Evolutionary conservation across 2,113 vertebrate genomes (phyloP).

Genomic region (Okapia johnstoni): DNA sequence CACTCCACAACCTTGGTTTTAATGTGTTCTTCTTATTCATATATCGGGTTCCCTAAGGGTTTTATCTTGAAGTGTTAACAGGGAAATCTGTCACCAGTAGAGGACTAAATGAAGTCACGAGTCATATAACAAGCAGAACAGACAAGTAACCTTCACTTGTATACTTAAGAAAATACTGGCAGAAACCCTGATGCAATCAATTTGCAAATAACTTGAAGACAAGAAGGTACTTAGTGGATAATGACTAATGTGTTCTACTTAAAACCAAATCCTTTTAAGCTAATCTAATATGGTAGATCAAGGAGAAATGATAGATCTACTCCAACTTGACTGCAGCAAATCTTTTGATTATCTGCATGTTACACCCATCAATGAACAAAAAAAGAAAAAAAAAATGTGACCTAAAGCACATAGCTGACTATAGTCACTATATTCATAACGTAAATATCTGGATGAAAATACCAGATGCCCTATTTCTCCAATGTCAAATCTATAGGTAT

Average conservation of each 20-base stretch:
- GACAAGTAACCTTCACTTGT: conserved; percentile 26
- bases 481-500: background rate
- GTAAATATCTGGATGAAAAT: background rate
- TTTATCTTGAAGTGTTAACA: conserved; percentile 52
- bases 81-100: conserved; percentile 34
- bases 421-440: background rate
- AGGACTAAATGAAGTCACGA: conserved; percentile 36
- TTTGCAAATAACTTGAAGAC: conserved; percentile 52
- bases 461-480: background rate
- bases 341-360: conserved; percentile 1
- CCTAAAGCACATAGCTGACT: background rate
- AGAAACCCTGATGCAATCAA: conserved; percentile 48
- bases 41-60: background rate
- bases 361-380: background rate
- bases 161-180: conserved; percentile 35
- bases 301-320: conserved; percentile 3
- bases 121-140: conserved; percentile 23
- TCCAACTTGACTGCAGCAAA: background rate
- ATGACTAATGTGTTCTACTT: conserved; percentile 41
- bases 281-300: conserved; percentile 42
- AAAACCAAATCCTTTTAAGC: conserved; percentile 33
- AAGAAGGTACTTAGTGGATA: conserved; percentile 47
- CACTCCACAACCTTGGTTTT: background rate
- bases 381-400: background rate
- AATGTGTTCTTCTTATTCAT: conserved; percentile 6